These are phyloP conservation scores for Pseudomyrmex pallidus DNA, from an alignment of 1,140 invertebrate genomes.

Conservation along the genomic window DNA sequence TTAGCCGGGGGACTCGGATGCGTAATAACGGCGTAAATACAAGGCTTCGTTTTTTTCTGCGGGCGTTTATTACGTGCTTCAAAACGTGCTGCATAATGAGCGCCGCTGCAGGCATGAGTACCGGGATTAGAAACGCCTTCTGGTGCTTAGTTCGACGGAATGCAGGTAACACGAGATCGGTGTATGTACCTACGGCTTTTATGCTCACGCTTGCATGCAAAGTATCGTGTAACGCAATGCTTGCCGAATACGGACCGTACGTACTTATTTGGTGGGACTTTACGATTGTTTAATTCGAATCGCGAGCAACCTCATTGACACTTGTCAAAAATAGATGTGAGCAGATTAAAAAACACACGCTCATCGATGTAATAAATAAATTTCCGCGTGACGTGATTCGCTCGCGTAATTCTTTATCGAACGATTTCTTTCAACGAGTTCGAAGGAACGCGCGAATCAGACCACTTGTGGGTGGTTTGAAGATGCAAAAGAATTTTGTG, in stretches of 20 bases:
- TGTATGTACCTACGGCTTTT: constrained; percentile 42
- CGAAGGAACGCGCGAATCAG: too few species aligned
- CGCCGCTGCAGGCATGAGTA: constrained; percentile 3
- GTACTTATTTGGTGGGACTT: not conserved
- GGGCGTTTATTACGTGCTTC: constrained; percentile 43
- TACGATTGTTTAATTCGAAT: constrained; percentile 55
- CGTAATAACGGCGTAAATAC: constrained; percentile 35
- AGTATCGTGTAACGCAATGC: constrained; percentile 60
- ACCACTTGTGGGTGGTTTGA: too few species aligned
- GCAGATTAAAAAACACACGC: too few species aligned
- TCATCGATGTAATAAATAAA: not conserved
- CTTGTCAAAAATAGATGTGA: not conserved
- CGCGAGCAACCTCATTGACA: not conserved
- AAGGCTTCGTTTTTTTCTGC: constrained; percentile 43
- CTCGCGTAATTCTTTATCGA: too few species aligned
- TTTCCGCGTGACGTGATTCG: too few species aligned
- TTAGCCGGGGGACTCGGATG: not conserved
- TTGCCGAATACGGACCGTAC: constrained; percentile 11
- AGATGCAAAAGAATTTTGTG: too few species aligned
- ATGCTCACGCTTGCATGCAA: constrained; percentile 56
- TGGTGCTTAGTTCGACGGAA: constrained; percentile 64
- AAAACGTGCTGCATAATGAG: constrained; percentile 54
- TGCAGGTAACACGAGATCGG: constrained; percentile 68
- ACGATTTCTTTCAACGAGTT: too few species aligned
- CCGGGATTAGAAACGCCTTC: constrained; percentile 50